Base-by-base conservation (phyloP, 2,888 invertebrate genomes). In the Microchrysa polita region DNA sequence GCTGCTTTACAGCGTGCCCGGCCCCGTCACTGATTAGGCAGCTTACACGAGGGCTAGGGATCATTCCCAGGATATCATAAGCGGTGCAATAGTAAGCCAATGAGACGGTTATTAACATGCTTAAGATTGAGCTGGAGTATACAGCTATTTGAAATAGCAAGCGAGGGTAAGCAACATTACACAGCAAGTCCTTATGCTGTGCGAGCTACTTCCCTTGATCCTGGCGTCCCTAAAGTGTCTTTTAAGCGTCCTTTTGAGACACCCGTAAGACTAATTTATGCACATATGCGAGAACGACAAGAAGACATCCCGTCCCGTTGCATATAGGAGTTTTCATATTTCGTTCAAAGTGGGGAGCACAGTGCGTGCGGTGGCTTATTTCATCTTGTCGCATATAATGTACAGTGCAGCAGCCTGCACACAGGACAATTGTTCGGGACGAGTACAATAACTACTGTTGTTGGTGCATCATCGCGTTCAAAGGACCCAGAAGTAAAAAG, bases 251-350 rank as follows among this genome's bases (percentile, higher is more conserved):
- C 69, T 69, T 69, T 69, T 69, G 69, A 69, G 69, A 69, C 69
- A 69, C 69, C 69, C 69, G 22, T 69, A 69, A 40, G 55, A 48
- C 72, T 74, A 74, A 74, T 74, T 74, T 74, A 59, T 67, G 67
- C 74, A 34, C 27, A 67, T 48, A 60, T 40, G 27, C 40, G 60
- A 74, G 61, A 57, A 53, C 34, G 7, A 7, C 27, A 34, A 34
- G 27, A 34, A 34, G 27, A 7, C 2, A 7, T 34, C 27, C 27
- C 7, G 27, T 34, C 27, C 4, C 27, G 27, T 34, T 7, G 27
- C 20, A 48, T 18, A 55, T 55, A 7, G 18, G 18, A 55, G 20
- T 22, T 61, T 40, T 34, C 27, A 34, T 34, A n/a, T 34, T 34
- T 34, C 7, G 27, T 34, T 34, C 27, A 2, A 22, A 65, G 65